Base-by-base conservation (phyloP, 1,140 invertebrate species). In the Acromyrmex echinatior region DNA sequence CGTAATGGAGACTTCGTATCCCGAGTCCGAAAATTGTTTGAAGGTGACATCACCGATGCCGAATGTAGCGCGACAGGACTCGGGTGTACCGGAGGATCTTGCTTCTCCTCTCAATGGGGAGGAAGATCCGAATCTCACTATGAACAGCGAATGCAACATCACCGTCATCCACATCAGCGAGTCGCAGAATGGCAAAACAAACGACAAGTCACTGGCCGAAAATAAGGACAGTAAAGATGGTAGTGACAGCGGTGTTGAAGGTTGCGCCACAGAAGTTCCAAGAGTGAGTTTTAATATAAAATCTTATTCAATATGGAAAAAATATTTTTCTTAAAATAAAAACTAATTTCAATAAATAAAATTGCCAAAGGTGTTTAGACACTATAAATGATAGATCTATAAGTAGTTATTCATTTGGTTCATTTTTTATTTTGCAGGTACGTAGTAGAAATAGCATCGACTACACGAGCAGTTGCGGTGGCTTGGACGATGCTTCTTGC, bases 241-340 rank as follows among this genome's bases (percentile, higher is more conserved):
- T 45, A 98, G 97, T 91, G 97, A 98, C 92, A 98, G 97, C 90
- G 97, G 97, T 0, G 97, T 98, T 2, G 97, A 98, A 91, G 96
- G 97, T 12, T 96, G 97, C 51, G 97, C 96, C 68, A 93, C 92
- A 2, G 95, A 96, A 81, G 94, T 95, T 14, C 91, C 92, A 12
- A 94, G 94, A 92, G 94, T 95, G 81, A 86, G 77, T 68, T 21
- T 28, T 14, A 81, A n/a, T 31, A 1, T 31, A 0, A 39, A 53
- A 3, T 71, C 2, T 81, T 45, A 12, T 58, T 66, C 7, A 25
- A 25, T 25, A 4, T 31, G n/a, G 12, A 45, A 5, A 39, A 62
- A 16, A 25, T 25, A 25, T 62, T 77, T 74, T 74, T 39, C 12
- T 49, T 51, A 16, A 10, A 25, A 45, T 49, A 70, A 68, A 39